Evolutionary conservation across 2,113 vertebrate genomes (phyloP).

Genomic region (Prionailurus bengalensis): DNA sequence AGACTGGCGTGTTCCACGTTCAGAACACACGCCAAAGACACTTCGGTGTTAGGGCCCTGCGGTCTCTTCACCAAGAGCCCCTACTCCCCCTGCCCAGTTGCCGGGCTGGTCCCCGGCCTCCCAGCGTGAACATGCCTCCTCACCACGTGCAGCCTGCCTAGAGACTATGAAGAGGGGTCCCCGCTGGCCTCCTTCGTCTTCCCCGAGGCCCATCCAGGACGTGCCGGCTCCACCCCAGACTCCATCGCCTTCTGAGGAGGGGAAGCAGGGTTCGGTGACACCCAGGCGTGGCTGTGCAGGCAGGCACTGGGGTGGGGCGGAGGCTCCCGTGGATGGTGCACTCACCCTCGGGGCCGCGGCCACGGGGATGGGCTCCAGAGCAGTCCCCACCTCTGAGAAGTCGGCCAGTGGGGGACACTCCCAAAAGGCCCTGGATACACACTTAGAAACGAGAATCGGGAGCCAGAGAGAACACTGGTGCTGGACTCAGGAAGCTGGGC

Average conservation of each 20-base stretch:
- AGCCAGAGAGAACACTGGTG: accelerated
- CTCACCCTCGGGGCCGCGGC: neutral
- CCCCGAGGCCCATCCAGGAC: accelerated
- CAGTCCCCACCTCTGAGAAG: neutral
- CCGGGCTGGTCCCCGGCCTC: accelerated
- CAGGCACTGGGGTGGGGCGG: accelerated
- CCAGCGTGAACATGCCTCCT: no score
- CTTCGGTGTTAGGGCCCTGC: neutral
- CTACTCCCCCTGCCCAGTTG: accelerated
- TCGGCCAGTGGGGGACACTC: accelerated
- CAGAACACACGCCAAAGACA: neutral
- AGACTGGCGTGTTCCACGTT: neutral
- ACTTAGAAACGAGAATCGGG: no score
- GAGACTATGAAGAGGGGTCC: neutral
- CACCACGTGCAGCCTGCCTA: accelerated
- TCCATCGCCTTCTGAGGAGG: neutral
- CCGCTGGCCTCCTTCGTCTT: neutral
- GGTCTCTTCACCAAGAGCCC: neutral
- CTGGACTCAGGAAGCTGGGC: no score
- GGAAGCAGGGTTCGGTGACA: neutral
- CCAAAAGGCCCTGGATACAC: accelerated
- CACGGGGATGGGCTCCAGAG: accelerated
- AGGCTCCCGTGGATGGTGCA: accelerated
- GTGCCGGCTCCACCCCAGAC: neutral
- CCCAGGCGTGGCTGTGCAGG: accelerated